A percentile compares a stretch with the other conserved stretches of the same genome.
Conservation (phyloP, 2,113 vertebrate species). For the Prinia subflava region DNA sequence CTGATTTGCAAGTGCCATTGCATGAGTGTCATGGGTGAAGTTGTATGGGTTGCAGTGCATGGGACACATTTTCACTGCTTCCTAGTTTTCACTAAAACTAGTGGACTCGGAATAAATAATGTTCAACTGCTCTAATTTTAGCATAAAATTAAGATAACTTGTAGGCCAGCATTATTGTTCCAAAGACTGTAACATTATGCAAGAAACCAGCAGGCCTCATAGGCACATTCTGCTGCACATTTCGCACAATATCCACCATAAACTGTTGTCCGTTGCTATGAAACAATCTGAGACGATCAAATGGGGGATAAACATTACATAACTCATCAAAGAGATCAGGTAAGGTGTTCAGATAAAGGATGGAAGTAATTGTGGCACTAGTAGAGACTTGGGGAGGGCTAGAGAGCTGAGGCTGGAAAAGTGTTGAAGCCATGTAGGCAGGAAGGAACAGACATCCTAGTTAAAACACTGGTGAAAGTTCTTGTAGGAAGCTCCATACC, state of each 20-base stretch:
- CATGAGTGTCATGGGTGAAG: background rate
- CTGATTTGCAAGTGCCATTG: accelerated
- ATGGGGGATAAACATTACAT: conserved; percentile 11
- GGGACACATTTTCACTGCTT: background rate
- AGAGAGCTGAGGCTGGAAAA: background rate
- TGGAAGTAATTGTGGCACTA: background rate
- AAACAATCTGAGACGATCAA: conserved; percentile 33
- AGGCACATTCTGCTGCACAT: background rate
- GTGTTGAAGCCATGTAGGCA: accelerated
- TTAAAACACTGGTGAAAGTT: background rate
- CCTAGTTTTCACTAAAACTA: background rate
- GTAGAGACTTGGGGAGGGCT: background rate
- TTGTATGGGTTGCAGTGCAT: background rate
- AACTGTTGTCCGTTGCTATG: conserved; percentile 38
- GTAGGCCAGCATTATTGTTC: background rate
- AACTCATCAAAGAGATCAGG: conserved; percentile 34
- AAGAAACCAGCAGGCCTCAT: background rate
- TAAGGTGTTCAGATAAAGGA: background rate
- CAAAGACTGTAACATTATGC: background rate
- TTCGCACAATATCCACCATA: background rate
- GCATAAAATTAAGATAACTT: background rate
- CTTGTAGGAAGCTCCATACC: accelerated
- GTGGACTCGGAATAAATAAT: background rate
- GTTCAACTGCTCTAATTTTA: conserved; percentile 15
- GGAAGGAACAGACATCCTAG: background rate